Evolutionary conservation across 2,797 vertebrate species (phyloP).

Genomic region (Echeneis naucrates): DNA sequence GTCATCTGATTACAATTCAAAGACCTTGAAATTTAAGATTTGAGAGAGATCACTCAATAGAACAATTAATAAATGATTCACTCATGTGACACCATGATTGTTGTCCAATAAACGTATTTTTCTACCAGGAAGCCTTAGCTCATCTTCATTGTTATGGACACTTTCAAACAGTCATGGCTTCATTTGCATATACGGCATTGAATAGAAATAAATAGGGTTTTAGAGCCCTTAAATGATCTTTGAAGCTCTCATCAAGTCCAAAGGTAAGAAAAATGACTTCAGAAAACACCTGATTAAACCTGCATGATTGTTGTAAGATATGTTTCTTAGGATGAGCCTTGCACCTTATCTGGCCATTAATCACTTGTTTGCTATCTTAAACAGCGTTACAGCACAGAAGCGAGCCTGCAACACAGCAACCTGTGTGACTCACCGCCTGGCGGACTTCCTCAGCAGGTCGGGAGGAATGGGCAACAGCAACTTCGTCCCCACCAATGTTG

Average conservation of each 20-base stretch:
- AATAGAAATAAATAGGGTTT: slow-evolving; percentile 22
- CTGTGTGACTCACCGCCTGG: slow-evolving; percentile 94
- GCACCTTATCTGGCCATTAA: slow-evolving; percentile 30
- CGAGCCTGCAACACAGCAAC: slow-evolving; percentile 94
- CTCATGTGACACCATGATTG: slow-evolving; percentile 81
- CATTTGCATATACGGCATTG: not conserved
- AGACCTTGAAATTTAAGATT: slow-evolving; percentile 66
- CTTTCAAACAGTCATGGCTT: slow-evolving; percentile 11
- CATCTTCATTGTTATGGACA: slow-evolving; percentile 66
- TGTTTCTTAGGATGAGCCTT: not conserved
- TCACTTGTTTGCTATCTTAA: slow-evolving; percentile 67
- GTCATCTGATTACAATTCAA: slow-evolving; percentile 55
- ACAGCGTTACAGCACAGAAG: slow-evolving; percentile 91
- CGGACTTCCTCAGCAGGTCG: slow-evolving; percentile 93
- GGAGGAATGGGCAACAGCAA: slow-evolving; percentile 91
- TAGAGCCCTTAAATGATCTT: slow-evolving; percentile 37
- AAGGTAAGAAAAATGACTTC: slow-evolving; percentile 75
- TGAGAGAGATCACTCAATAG: slow-evolving; percentile 54
- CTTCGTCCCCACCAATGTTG: slow-evolving; percentile 94
- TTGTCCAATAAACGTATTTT: slow-evolving; percentile 95
- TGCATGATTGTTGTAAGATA: slow-evolving; percentile 16
- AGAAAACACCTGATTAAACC: not conserved
- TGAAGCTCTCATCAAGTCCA: slow-evolving; percentile 36
- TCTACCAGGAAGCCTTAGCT: slow-evolving; percentile 87
- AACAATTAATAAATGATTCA: slow-evolving; percentile 79